Base-by-base conservation (phyloP, 2,797 vertebrate genomes). In the Brachymystax lenok region DNA sequence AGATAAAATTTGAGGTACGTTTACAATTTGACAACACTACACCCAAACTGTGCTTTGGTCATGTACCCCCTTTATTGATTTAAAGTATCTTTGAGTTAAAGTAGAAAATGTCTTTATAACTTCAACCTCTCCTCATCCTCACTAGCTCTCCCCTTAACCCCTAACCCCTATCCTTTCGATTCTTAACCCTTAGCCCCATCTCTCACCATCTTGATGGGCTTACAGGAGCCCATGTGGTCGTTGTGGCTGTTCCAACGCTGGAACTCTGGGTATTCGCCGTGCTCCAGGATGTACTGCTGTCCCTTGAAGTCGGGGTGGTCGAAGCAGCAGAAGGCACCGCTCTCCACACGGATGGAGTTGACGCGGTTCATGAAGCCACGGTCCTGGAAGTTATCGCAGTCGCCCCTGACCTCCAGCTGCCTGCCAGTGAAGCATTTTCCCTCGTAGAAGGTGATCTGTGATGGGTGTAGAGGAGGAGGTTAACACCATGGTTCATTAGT, bases 161-260 rank as follows among this genome's bases (percentile, higher is more conserved):
- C 0, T 33, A n/a, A n/a, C 35, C 8, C 19, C 10, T n/a, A 5
- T 13, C 16, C 7, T n/a, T 59, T n/a, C n/a, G 1, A 17, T n/a
- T 59, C 54, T 59, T n/a, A 17, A 16, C n/a, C 54, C 30, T 17
- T 30, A 28, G 4, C 64, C 2, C 24, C 19, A 3, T 72, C 71
- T 72, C 95, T 91, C 89, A 98, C 96, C 96, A 97, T 98, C 74
- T 95, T 94, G 1, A 97, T 75, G 3, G 97, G 96, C 81, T 91
- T 94, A 87, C 96, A 97, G 92, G 97, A 98, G 73, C 96, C 96
- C 96, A 97, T 95, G 93, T 96, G 97, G 89, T 98, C 97, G 0
- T 95, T 96, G 90, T 93, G 95, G 30, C 94, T 90, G 0, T 97
- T 98, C 97, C 97, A 98, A 82, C 92, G 94, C 87, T 95, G 95